Base-by-base conservation (phyloP, 1,140 invertebrate species). In the Nephotettix cincticeps region DNA sequence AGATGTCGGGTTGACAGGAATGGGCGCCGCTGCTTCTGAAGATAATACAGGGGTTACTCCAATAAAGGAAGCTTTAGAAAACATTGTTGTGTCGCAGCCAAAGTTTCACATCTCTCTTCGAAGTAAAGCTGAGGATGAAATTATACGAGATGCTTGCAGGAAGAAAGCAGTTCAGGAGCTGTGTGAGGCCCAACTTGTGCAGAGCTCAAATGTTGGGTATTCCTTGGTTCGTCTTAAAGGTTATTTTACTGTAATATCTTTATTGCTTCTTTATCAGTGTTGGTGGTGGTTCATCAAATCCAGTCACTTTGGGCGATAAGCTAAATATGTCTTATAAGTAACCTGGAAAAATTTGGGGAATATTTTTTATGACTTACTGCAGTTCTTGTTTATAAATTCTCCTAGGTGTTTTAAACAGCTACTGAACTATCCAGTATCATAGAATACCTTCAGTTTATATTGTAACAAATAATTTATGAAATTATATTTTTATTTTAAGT, bases 1-100 rank as follows among this genome's bases (percentile, higher is more conserved):
- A 67, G 90, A 92, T 79, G 84, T 84, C 29, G 90, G 89, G 2
- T 78, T 92, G 1, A 88, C 87, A 32, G 87, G 88, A 45, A 86
- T 89, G 83, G 82, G 81, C 65, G 83, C 82, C 64, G 45, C 71
- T 77, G 75, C 77, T 71, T 74, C 75, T 65, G 54, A 58, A 14
- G 47, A 51, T n/a, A n/a, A 51, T n/a, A 47, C 63, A 9, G 47
- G 19, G 3, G 21, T 19, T 21, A n/a, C 47, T 21, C 6, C 21
- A 2, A n/a, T 51, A 51, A 2, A 51, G 4, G 47, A 17, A 17
- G n/a, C 21, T 4, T 4, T 51, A n/a, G 19, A n/a, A 4, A 4
- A 17, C 14, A n/a, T 61, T 9, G 56, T 61, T 9, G 4, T 61
- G 25, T 14, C 71, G 82, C 13, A 85, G 83, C 64, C 36, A 3